These are phyloP conservation scores for Stenurella melanura DNA, from an alignment of 2,888 invertebrate species.

Conservation along the genomic window DNA sequence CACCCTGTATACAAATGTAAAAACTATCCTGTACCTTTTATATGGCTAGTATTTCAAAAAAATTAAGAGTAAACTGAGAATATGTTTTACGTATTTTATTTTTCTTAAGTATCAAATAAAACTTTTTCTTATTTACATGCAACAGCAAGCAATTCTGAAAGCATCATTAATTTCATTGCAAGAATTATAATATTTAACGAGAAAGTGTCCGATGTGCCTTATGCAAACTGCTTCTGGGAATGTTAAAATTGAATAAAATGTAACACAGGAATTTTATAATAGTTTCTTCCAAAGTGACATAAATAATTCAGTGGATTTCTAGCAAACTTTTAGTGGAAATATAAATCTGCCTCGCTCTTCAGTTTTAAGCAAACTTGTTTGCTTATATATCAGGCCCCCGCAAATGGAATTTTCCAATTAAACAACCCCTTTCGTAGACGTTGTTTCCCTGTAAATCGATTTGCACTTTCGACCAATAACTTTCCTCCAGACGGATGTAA, in stretches of 20 bases:
- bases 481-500: slow-evolving; percentile 29
- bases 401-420: slow-evolving; percentile 38
- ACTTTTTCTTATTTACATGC: background rate
- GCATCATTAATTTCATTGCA: slow-evolving; percentile 26
- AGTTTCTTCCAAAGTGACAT: slow-evolving; percentile 53
- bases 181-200: slow-evolving; percentile 29
- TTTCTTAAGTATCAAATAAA: background rate
- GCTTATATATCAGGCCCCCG: slow-evolving; percentile 35
- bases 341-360: slow-evolving; percentile 50
- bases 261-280: slow-evolving; percentile 54
- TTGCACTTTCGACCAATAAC: slow-evolving; percentile 43
- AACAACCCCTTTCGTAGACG: slow-evolving; percentile 22
- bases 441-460: slow-evolving; percentile 46
- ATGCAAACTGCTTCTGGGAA: slow-evolving; percentile 36
- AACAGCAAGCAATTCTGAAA: slow-evolving; percentile 4
- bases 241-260: slow-evolving; percentile 55
- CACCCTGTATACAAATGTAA: background rate
- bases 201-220: slow-evolving; percentile 9
- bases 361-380: slow-evolving; percentile 45
- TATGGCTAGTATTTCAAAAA: background rate
- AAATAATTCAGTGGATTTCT: slow-evolving; percentile 57
- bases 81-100: background rate
- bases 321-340: slow-evolving; percentile 53
- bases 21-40: background rate
- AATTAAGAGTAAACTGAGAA: background rate